Evolutionary conservation across 35 echinoderm and acorn worm genomes (phyloP).

Genomic region (Strongylocentrotus purpuratus): DNA sequence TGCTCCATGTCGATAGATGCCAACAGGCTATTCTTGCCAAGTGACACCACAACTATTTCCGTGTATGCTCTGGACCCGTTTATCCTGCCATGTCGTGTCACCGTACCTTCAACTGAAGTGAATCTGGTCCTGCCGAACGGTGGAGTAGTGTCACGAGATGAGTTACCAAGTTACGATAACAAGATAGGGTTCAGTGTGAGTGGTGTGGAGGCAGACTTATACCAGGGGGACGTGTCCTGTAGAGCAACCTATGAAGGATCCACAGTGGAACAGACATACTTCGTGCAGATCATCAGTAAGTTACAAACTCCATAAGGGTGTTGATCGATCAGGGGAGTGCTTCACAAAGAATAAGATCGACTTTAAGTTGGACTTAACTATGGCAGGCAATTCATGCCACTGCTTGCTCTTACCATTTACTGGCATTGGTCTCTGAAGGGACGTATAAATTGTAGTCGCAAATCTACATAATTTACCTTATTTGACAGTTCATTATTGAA

Average conservation of each 20-base stretch:
- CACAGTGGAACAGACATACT: not conserved
- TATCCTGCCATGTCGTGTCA: slow-evolving; percentile 15
- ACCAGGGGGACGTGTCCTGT: not conserved
- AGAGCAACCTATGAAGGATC: not conserved
- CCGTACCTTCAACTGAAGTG: not conserved
- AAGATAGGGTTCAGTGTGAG: not conserved
- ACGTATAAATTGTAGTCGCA: no score
- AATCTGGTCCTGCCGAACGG: not conserved
- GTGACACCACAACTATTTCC: not conserved
- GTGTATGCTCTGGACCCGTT: not conserved
- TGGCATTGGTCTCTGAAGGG: no score
- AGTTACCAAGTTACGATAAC: not conserved
- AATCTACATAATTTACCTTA: no score
- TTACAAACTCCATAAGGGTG: no score
- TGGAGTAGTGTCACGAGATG: not conserved
- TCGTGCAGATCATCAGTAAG: slow-evolving; percentile 20
- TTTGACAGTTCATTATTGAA: no score
- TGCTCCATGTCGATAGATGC: not conserved
- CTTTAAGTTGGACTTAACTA: no score
- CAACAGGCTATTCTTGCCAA: slow-evolving; percentile 33
- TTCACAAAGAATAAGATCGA: no score
- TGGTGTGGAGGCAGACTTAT: not conserved
- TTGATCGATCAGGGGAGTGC: no score
- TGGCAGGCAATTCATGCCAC: no score
- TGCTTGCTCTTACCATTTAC: no score